These are phyloP conservation scores for Drosophila pruinosa DNA, from an alignment of 1,140 invertebrate species.

Conservation along the genomic window DNA sequence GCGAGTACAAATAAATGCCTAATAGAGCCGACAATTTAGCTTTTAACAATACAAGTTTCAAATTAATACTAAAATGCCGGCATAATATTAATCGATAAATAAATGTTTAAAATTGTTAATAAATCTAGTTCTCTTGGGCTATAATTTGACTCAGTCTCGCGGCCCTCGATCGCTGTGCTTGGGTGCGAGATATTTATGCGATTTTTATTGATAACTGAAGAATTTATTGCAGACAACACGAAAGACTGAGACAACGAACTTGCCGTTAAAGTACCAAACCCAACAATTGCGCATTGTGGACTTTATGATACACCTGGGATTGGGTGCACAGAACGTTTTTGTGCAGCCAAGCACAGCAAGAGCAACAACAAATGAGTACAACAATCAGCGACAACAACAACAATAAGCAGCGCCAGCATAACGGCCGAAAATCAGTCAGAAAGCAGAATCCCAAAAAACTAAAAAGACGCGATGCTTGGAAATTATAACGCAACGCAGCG, in stretches of 20 bases:
- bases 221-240: constrained; percentile 49
- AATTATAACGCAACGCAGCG: constrained; percentile 56
- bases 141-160: neutral
- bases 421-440: constrained; percentile 48
- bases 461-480: constrained; percentile 31
- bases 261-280: constrained; percentile 30
- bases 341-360: constrained; percentile 49
- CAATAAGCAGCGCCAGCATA: constrained; percentile 32
- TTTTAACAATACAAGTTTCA: too few species aligned
- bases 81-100: neutral
- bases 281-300: constrained; percentile 43
- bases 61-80: neutral
- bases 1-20: neutral
- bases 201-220: constrained; percentile 46
- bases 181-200: constrained; percentile 39
- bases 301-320: constrained; percentile 46
- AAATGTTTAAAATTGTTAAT: neutral
- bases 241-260: constrained; percentile 66
- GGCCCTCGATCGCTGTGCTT: neutral
- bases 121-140: neutral
- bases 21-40: neutral
- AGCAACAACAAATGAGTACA: constrained; percentile 1
- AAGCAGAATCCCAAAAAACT: constrained; percentile 47
- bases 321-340: constrained; percentile 24
- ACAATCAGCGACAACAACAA: constrained; percentile 26